Evolutionary conservation across 1,140 invertebrate genomes (phyloP), one percentile per base, ranked within the genome.

Genomic region (Muscidifurax raptorellus): DNA sequence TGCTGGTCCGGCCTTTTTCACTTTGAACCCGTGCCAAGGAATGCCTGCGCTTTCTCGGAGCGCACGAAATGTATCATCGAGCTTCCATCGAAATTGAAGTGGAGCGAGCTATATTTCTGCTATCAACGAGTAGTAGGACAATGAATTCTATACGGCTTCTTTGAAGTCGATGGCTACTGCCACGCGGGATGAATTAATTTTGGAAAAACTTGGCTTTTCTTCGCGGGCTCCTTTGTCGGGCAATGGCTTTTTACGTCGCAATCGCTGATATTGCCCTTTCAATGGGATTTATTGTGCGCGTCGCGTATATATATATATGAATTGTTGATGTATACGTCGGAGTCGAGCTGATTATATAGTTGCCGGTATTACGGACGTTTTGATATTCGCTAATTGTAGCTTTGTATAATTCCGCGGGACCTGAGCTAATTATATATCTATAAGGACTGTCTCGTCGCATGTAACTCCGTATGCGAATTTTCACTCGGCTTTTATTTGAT

Each of bases 11-110:
- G 52, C 4, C 52, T n/a, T 59, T 59, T 59, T 59, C 52, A 18
- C 52, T 59, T 59, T 59, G 52, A 59, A 59, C 27, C 67, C 2
- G 67, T 12, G 67, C 67, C 67, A 71, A 71, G 67, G 67, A 71
- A 32, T 69, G 67, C 7, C 7, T 1, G 25, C 25, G 18, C 18
- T 52, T 52, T 18, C 47, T 52, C 18, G 15, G 47, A 52, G 15
- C 18, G 0, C 15, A 52, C 47, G 13, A 52, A 52, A 52, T 59
- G 6, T 59, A 59, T 59, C 52, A n/a, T 5, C n/a, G 22, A n/a
- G 52, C 22, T 59, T 4, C 6, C n/a, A 18, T n/a, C 22, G 52
- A n/a, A 59, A 59, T 59, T 59, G 18, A 59, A 59, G 52, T 59
- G 7, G 52, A 59, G 52, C 4, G 52, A 59, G 22, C 47, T 22